Base-by-base conservation (phyloP, 2,888 invertebrate genomes). In the Candidula unifasciata region DNA sequence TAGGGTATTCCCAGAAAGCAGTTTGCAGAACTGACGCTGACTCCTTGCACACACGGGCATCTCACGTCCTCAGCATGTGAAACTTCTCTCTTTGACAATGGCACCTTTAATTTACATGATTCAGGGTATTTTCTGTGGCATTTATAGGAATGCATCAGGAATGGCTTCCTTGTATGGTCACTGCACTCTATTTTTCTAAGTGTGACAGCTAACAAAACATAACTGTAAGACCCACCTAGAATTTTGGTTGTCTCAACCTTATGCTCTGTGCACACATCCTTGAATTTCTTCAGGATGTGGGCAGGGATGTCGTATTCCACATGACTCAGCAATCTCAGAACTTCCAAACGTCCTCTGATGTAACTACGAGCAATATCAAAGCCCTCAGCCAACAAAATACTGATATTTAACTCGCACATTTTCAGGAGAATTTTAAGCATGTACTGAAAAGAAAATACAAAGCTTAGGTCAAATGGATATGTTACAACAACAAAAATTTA, bases 351-450 rank as follows among this genome's bases (percentile, higher is more conserved):
- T 10, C 71, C 83, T 57, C 71, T 27, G 37, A 83, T 79, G 60
- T 79, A 83, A 44, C 83, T 79, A 8, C 83, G 73, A 5, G 71
- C 83, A 37, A 83, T 69, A 27, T 83, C 83, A 78, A 71, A 83
- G 13, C 83, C 83, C 2, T 83, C 83, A 16, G 71, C 69, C 21
- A 83, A 54, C 3, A 44, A 33, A 21, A 35, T 52, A 30, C 77
- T 78, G n/a, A 83, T 35, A 6, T 71, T 57, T 16, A 57, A 10
- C 13, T 79, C 71, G 69, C 69, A 73, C 5, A 71, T 44, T n/a
- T 57, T 57, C 30, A 71, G 24, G 24, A 79, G 30, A 6, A 60
- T 2, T 71, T 52, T 79, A 13, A 74, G 52, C n/a, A 60, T 30
- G 10, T 44, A 74, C 82, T 82, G 57, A 80, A 80, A 80, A 6